A percentile compares a stretch with the other conserved stretches of the same genome.
Evolutionary conservation across 2,797 vertebrate genomes (phyloP).

Genomic region (Gymnoscopelus microlampas): DNA sequence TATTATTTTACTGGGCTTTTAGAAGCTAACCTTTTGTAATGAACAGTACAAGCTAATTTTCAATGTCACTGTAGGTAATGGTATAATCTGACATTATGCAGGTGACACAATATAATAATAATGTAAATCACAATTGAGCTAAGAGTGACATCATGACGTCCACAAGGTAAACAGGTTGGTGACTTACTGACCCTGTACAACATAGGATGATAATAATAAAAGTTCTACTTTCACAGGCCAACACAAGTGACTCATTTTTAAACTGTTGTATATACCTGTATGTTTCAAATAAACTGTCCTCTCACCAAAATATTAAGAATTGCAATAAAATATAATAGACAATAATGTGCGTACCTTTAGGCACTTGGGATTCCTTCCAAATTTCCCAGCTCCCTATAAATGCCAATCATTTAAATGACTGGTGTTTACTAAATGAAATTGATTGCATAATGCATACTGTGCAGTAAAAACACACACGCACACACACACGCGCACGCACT

Average conservation of each 20-base stretch:
- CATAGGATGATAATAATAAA: conserved; percentile 70
- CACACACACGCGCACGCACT: background rate
- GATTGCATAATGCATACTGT: conserved; percentile 10
- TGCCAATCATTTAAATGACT: conserved; percentile 65
- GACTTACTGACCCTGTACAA: conserved; percentile 76
- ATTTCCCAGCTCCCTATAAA: conserved; percentile 57
- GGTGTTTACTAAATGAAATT: conserved; percentile 30
- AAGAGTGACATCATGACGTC: conserved; percentile 70
- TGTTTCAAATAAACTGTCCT: conserved; percentile 63
- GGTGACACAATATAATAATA: conserved; percentile 70
- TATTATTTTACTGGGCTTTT: conserved; percentile 78
- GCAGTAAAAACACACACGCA: conserved; percentile 28
- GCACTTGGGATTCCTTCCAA: conserved; percentile 49
- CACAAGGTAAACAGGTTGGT: conserved; percentile 69
- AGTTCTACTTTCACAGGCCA: conserved; percentile 76
- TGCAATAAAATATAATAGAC: conserved; percentile 60
- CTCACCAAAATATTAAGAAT: conserved; percentile 58
- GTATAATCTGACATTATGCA: conserved; percentile 85
- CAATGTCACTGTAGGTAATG: conserved; percentile 74
- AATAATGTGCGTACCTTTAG: background rate
- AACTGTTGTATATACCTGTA: conserved; percentile 67
- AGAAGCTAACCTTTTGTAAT: conserved; percentile 80
- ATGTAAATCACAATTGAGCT: conserved; percentile 72
- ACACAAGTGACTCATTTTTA: conserved; percentile 70
- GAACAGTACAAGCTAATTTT: conserved; percentile 71